These are phyloP conservation scores for Archips crataeganus DNA, from an alignment of 2,888 invertebrate genomes.

Conservation along the genomic window DNA sequence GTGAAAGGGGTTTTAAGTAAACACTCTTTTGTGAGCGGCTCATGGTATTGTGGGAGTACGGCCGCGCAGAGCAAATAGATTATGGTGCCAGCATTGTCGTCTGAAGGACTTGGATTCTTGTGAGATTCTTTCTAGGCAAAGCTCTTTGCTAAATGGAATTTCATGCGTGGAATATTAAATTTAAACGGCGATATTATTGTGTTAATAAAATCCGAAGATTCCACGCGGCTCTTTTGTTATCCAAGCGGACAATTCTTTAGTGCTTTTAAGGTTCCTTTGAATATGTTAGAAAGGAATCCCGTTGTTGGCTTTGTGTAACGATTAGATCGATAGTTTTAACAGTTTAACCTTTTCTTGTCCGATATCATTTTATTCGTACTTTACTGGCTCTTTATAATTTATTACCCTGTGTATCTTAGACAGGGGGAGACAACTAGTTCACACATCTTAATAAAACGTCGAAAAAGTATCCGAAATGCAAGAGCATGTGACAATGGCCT, in stretches of 20 bases:
- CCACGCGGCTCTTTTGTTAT: slow-evolving; percentile 22
- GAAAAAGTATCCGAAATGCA: slow-evolving; percentile 46
- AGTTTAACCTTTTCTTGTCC: not conserved
- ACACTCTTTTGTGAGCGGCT: slow-evolving; percentile 79
- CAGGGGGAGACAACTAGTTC: slow-evolving; percentile 3
- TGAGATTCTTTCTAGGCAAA: slow-evolving; percentile 41
- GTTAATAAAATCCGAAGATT: slow-evolving; percentile 24
- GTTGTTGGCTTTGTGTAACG: not conserved
- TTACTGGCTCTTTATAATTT: not conserved
- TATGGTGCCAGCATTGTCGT: slow-evolving; percentile 72
- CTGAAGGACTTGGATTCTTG: slow-evolving; percentile 44
- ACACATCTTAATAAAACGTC: slow-evolving; percentile 37
- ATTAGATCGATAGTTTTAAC: not conserved
- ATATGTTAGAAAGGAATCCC: not conserved
- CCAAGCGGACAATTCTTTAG: slow-evolving; percentile 20
- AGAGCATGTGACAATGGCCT: slow-evolving; percentile 57
- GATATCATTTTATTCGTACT: not conserved
- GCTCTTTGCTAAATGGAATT: slow-evolving; percentile 46
- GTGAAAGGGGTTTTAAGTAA: slow-evolving; percentile 83
- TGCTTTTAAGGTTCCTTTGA: slow-evolving; percentile 10
- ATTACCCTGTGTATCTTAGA: not conserved
- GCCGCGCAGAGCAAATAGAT: slow-evolving; percentile 77
- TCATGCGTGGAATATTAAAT: slow-evolving; percentile 41
- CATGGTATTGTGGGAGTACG: slow-evolving; percentile 67
- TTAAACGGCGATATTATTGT: slow-evolving; percentile 37